Evolutionary conservation across 2,888 invertebrate species (phyloP), one percentile per base, ranked within the genome.

Genomic region (Tethea ocularis): DNA sequence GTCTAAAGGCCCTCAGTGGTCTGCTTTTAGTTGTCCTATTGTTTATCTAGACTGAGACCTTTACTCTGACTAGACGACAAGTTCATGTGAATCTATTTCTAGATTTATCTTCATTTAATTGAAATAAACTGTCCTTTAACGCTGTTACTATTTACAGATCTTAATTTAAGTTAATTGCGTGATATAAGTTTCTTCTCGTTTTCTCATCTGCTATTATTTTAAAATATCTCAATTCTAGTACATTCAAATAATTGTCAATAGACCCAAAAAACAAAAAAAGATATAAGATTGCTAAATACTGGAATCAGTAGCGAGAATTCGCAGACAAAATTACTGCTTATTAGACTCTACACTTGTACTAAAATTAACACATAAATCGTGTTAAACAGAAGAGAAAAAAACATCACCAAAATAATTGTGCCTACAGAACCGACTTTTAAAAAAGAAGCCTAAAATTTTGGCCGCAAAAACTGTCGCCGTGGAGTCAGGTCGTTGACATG

Each of bases 401-500:
- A 78, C 75, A 74, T 69, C 56, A 73, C 74, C 78, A 83, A 88
- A 91, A 90, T 91, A 90, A 91, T 91, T 91, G 90, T 83, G 83
- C 74, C 71, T 74, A 77, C 78, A 78, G 77, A 75, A 58, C 46
- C 64, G 62, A 67, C 67, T 72, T 78, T 38, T 77, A 83, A 85
- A 86, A 85, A 86, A 85, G 84, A 87, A 81, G 79, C 83, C 84
- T 87, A 88, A 89, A 86, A 87, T 81, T 79, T 80, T 76, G 69
- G 67, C 78, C 73, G 84, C 89, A 91, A 93, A 91, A 92, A 91
- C 84, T 88, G 89, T 89, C 91, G 83, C 81, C 78, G 80, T 71
- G 72, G 77, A 66, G 64, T 68, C 72, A 77, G 86, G 86, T 87
- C 84, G 83, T 69, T 79, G 89, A 87, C 54, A 86, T 77, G 67